Evolutionary conservation across 1,140 invertebrate genomes (phyloP), one percentile per base, ranked within the genome.

Genomic region (Araneus ventricosus): DNA sequence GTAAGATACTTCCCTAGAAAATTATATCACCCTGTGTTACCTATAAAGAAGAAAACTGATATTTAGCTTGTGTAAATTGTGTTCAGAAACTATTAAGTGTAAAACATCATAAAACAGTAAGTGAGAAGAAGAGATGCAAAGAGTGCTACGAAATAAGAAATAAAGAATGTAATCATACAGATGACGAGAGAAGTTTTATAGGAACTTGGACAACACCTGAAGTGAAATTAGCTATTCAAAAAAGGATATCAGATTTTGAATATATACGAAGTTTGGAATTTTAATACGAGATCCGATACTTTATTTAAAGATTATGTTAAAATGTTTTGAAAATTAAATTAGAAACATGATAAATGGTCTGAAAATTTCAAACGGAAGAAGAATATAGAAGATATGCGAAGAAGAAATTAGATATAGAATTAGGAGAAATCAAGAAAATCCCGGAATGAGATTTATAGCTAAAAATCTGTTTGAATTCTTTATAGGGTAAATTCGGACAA

Each of bases 241-340:
- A n/a, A 80, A 57, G 27, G 17, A 37, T 80, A 37, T 90, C 8
- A 80, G 14, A 61, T 59, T 80, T 80, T 90, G n/a, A 80, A 90
- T 57, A 80, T 90, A 6, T 90, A 90, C 61, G 70, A 90, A 80
- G 70, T 90, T 20, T 80, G 88, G 70, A 45, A 80, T 80, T 90
- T 80, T 61, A 52, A 90, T 57, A 80, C 20, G 27, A 90, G 79
- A 90, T 24, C 41, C 20, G 24, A 80, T 20, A 7, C 4, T 27
- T 80, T 90, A 79, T 80, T 90, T 80, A 90, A 39, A n/a, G 30
- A 79, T 34, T 90, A 90, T 80, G 88, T 80, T 80, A 90, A 90
- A 90, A 80, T 59, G 70, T 90, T 80, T 80, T 79, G n/a, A 80
- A 90, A 80, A 90, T 90, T 45, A 80, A 90, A 90, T 39, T 90